Percentiles rank a stretch among this genome's conserved stretches.
Evolutionary conservation across 1,140 invertebrate species (phyloP).

Genomic region (Portunus trituberculatus): DNA sequence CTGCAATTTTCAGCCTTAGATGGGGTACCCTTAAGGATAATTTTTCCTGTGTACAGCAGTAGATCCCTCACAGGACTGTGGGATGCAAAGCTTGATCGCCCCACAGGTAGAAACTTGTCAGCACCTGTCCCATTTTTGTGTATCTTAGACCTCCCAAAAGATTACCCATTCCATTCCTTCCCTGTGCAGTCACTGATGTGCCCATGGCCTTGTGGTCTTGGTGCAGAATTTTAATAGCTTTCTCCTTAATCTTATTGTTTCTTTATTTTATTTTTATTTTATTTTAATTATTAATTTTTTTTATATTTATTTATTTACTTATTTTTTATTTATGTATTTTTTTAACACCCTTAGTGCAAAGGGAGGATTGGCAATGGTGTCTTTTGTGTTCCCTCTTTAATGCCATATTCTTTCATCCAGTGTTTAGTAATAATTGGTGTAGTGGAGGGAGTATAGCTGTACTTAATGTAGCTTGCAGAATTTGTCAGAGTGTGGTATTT

Average conservation of each 20-base stretch:
- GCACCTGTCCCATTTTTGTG: neutral
- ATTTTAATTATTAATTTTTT: too few relatives aligned
- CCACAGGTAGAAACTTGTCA: neutral
- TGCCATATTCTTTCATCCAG: neutral
- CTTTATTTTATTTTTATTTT: neutral
- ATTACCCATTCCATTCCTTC: neutral
- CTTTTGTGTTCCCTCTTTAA: neutral
- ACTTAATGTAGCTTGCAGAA: constrained; percentile 40
- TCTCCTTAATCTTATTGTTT: neutral
- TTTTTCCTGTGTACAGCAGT: constrained; percentile 58
- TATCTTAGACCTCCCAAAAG: neutral
- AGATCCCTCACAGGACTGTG: constrained; percentile 18
- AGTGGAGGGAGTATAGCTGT: constrained; percentile 40
- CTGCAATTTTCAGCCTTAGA: constrained; percentile 75
- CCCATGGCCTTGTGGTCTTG: neutral
- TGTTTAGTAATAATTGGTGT: constrained; percentile 37
- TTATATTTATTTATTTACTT: too few relatives aligned
- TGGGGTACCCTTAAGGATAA: constrained; percentile 68
- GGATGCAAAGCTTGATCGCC: constrained; percentile 9
- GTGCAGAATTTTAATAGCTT: neutral
- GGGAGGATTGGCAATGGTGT: neutral
- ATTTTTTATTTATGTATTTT: too few relatives aligned
- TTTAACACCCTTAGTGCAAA: neutral
- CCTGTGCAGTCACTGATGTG: neutral
- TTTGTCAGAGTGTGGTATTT: constrained; percentile 60